Percentiles rank a stretch among this genome's conserved stretches.
phyloP scores from a whole-genome alignment of 2,797 vertebrate species.

The Lacerta bilineata region DNA sequence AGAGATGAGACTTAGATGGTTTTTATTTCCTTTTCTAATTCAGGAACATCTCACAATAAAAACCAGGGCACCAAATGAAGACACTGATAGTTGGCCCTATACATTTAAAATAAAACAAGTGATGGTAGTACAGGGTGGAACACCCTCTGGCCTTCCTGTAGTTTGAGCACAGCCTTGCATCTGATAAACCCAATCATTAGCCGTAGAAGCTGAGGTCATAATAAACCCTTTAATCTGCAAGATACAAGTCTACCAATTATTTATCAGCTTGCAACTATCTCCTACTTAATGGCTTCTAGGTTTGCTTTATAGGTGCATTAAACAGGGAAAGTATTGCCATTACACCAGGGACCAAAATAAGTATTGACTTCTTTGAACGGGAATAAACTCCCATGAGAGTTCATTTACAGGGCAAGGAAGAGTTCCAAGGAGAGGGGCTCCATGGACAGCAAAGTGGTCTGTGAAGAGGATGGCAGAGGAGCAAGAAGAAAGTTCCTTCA shows the following conservation, averaged over 20 bases:
- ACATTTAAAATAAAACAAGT: too few species aligned
- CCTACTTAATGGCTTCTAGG: not conserved
- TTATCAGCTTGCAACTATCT: conserved; percentile 3
- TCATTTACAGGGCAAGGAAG: not conserved
- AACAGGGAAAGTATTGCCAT: conserved; percentile 5
- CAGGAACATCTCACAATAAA: not conserved
- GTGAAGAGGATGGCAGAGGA: not conserved
- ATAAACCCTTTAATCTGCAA: not conserved
- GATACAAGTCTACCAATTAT: conserved; percentile 5
- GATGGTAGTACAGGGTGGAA: too few species aligned
- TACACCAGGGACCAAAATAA: conserved; percentile 6
- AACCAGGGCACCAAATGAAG: too few species aligned
- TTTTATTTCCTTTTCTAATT: not conserved
- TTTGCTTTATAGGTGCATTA: conserved; percentile 5
- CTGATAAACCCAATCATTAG: conserved; percentile 2
- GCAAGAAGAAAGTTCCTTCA: not conserved
- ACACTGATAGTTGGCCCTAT: too few species aligned
- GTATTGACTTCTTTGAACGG: not conserved
- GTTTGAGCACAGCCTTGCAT: not conserved
- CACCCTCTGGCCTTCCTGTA: not conserved
- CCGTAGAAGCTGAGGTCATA: not conserved
- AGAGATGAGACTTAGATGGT: not conserved
- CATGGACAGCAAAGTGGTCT: not conserved
- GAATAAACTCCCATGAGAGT: not conserved
- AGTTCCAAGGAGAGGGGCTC: not conserved